Percentiles rank a stretch among this genome's conserved stretches.
Evolutionary conservation across 2,113 vertebrate genomes (phyloP).

Genomic region (Lepus americanus): DNA sequence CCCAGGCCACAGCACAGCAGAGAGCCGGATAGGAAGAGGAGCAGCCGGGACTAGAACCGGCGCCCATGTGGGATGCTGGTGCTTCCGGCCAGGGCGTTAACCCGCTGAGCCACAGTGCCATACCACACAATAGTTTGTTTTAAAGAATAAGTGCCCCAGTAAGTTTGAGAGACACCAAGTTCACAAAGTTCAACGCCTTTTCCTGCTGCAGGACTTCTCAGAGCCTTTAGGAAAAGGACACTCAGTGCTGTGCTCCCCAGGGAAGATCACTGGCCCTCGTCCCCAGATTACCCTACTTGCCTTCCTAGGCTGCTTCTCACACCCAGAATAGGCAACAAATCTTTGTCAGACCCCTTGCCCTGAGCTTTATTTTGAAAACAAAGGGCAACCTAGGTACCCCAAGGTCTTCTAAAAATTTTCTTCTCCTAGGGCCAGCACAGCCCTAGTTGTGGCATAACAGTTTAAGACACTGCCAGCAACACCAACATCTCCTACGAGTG

Average conservation of each 20-base stretch:
- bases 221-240: not conserved
- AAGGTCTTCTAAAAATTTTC: constrained; percentile 14
- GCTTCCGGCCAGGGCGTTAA: too few species aligned
- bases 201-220: not conserved
- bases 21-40: too few species aligned
- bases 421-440: not conserved
- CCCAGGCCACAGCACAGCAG: too few species aligned
- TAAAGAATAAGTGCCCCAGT: not conserved
- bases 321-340: not conserved
- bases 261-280: not conserved
- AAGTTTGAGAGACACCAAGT: not conserved
- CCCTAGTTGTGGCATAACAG: too few species aligned
- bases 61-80: too few species aligned
- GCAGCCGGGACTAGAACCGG: too few species aligned
- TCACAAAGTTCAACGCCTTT: not conserved
- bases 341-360: not conserved
- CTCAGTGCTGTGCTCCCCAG: not conserved
- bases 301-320: not conserved
- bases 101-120: too few species aligned
- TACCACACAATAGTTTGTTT: not conserved
- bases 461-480: too few species aligned
- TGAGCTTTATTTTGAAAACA: constrained; percentile 60
- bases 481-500: too few species aligned
- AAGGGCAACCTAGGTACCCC: not conserved
- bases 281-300: not conserved